Conservation (phyloP, 2,888 invertebrate species). For the Aricia artaxerxes region DNA sequence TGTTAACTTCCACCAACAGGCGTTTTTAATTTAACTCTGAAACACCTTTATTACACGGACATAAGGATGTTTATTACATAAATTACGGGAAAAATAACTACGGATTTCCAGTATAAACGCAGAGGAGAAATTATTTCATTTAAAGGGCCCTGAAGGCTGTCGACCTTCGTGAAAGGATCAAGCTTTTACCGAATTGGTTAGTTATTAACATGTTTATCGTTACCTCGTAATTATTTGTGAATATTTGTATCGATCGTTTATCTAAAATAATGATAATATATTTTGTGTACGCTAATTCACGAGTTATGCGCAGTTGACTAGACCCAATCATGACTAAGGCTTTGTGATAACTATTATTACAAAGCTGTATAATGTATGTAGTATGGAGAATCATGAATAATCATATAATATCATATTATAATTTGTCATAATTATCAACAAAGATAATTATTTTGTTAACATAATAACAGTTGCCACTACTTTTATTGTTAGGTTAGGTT, state of each 20-base stretch:
- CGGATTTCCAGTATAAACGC: constrained; percentile 4
- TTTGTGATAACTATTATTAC: too few relatives aligned
- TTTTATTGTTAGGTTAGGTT: too few relatives aligned
- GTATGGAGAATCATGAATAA: too few relatives aligned
- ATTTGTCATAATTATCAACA: too few relatives aligned
- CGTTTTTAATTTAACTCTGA: background rate
- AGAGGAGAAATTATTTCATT: constrained; percentile 23
- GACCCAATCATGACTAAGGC: too few relatives aligned
- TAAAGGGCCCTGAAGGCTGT: background rate
- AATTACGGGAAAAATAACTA: background rate
- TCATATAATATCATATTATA: too few relatives aligned
- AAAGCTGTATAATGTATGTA: too few relatives aligned
- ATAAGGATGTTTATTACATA: background rate
- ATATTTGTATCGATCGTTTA: background rate
- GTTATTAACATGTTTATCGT: constrained; percentile 10
- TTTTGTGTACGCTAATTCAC: background rate
- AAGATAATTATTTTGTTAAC: too few relatives aligned
- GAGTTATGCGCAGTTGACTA: background rate
- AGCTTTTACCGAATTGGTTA: constrained; percentile 25
- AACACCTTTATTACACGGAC: background rate
- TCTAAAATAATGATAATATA: background rate
- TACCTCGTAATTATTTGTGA: background rate
- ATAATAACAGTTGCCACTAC: too few relatives aligned
- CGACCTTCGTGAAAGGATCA: constrained; percentile 25
- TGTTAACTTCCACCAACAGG: background rate